Percentiles rank a stretch among this genome's conserved stretches.
Evolutionary conservation across 2,113 vertebrate species (phyloP).

Genomic region (Malurus melanocephalus): DNA sequence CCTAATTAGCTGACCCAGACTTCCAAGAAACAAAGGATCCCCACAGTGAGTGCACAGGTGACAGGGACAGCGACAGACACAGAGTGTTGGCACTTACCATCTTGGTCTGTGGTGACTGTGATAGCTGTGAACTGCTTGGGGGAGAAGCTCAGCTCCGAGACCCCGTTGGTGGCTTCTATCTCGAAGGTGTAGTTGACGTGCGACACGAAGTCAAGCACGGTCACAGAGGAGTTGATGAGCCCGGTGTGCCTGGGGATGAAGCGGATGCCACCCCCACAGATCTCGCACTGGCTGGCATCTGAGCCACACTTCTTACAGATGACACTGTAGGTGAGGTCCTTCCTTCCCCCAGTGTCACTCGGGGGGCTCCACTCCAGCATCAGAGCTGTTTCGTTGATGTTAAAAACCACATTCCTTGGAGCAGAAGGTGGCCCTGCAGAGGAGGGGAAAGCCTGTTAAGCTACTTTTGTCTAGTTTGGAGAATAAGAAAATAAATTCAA

Average conservation of each 20-base stretch:
- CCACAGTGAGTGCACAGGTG: fast-evolving
- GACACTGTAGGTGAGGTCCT: slow-evolving; percentile 91
- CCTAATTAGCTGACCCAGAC: background rate
- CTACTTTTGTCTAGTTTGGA: background rate
- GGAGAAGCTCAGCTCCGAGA: slow-evolving; percentile 86
- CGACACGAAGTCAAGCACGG: slow-evolving; percentile 85
- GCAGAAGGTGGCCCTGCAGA: slow-evolving; percentile 82
- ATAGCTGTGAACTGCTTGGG: slow-evolving; percentile 86
- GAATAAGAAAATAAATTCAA: background rate
- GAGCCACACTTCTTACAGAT: slow-evolving; percentile 87
- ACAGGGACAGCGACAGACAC: background rate
- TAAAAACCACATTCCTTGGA: slow-evolving; percentile 84
- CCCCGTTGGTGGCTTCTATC: slow-evolving; percentile 90
- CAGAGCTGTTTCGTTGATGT: slow-evolving; percentile 90
- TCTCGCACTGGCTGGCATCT: slow-evolving; percentile 78
- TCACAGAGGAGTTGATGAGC: slow-evolving; percentile 84
- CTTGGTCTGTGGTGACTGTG: slow-evolving; percentile 89
- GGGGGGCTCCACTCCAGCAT: slow-evolving; percentile 94
- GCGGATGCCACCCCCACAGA: slow-evolving; percentile 88
- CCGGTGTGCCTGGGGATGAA: slow-evolving; percentile 86
- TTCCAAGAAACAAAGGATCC: background rate
- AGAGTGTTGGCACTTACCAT: slow-evolving; percentile 78
- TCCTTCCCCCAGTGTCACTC: slow-evolving; percentile 87
- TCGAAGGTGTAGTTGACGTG: slow-evolving; percentile 96
- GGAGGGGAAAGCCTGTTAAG: background rate